A percentile compares a stretch with the other conserved stretches of the same genome.
Conservation (phyloP, 2,888 invertebrate species). For the Steinernema carpocapsae region DNA sequence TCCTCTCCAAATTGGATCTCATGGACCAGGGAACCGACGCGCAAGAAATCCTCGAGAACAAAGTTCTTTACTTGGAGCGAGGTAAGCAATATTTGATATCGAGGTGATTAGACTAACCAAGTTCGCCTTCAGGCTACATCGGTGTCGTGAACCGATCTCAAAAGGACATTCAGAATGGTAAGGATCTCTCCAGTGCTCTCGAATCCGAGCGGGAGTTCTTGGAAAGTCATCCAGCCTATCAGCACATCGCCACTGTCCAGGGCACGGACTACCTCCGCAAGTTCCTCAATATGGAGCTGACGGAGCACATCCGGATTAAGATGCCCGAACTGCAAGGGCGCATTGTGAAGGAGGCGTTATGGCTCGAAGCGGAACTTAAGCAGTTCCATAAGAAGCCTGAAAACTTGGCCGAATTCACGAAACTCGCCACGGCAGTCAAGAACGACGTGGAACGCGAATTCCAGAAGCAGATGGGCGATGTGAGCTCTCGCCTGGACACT, state of each 20-base stretch:
- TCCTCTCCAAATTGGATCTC: conserved; percentile 95
- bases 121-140: neutral
- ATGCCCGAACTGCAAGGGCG: neutral
- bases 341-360: neutral
- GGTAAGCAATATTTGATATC: neutral
- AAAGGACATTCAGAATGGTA: neutral
- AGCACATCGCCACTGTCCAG: neutral
- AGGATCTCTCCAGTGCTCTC: neutral
- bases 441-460: neutral
- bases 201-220: neutral
- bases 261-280: neutral
- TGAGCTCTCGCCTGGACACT: neutral
- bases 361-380: too few species aligned
- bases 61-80: neutral
- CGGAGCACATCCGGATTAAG: neutral
- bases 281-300: neutral
- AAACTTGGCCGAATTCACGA: neutral
- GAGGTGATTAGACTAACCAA: neutral
- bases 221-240: neutral
- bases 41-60: conserved; percentile 90
- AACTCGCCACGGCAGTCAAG: neutral
- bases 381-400: neutral
- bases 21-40: conserved; percentile 99
- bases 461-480: conserved; percentile 8
- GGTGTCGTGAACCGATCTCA: conserved; percentile 20